phyloP scores from a whole-genome alignment of 2,113 vertebrate genomes.

The Chionis minor region DNA sequence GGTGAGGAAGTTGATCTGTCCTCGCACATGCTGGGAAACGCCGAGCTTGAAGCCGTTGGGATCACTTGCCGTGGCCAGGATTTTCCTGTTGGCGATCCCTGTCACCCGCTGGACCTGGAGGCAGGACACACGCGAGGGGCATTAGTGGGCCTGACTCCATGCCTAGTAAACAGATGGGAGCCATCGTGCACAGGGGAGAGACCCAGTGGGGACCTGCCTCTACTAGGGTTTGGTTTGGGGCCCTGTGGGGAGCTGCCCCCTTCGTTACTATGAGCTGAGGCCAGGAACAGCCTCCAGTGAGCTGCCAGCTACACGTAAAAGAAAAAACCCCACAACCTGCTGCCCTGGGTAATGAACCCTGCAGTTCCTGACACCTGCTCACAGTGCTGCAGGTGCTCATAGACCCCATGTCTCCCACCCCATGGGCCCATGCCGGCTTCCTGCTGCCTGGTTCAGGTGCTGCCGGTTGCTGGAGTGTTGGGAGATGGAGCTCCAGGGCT shows the following conservation, averaged over 20 bases:
- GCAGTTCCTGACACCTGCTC: rapidly evolving
- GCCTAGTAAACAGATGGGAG: not conserved
- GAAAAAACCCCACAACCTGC: not conserved
- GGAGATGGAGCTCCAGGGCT: not conserved
- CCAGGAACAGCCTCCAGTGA: not conserved
- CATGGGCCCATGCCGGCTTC: rapidly evolving
- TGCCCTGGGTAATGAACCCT: not conserved
- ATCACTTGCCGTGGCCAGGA: conserved; percentile 79
- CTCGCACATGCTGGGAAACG: conserved; percentile 72
- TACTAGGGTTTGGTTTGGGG: not conserved
- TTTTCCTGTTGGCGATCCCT: conserved; percentile 79
- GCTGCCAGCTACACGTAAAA: rapidly evolving
- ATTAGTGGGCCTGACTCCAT: rapidly evolving
- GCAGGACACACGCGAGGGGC: not conserved
- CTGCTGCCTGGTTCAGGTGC: rapidly evolving
- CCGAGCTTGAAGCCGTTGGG: conserved; percentile 79
- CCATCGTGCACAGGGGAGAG: rapidly evolving
- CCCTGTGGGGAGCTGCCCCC: rapidly evolving
- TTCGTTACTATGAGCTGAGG: not conserved
- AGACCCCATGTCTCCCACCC: not conserved
- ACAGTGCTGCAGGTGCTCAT: rapidly evolving
- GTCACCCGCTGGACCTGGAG: conserved; percentile 88
- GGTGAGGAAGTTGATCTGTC: conserved; percentile 86
- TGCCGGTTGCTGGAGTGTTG: rapidly evolving
- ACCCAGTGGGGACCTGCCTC: too few relatives aligned